phyloP scores from a whole-genome alignment of 2,888 invertebrate genomes.

The Acronicta leporina region DNA sequence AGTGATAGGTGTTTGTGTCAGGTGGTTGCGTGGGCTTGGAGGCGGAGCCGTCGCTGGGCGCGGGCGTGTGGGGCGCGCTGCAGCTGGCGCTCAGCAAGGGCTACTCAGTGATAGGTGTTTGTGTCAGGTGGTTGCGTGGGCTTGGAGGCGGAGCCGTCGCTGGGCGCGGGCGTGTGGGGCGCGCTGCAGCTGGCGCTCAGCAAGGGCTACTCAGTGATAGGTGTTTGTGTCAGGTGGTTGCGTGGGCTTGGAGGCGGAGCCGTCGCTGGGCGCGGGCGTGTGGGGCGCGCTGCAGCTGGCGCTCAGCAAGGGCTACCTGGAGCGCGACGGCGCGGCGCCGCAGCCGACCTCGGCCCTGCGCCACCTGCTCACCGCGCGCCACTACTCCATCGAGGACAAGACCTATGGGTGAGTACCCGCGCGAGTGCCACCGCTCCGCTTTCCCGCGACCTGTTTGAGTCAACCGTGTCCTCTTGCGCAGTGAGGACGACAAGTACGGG shows the following conservation, averaged over 20 bases:
- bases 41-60: conserved; percentile 92
- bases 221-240: neutral
- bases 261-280: conserved; percentile 96
- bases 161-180: conserved; percentile 90
- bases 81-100: conserved; percentile 97
- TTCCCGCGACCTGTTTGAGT: too few species aligned
- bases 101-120: conserved; percentile 91
- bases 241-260: conserved; percentile 95
- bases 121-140: too few species aligned
- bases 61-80: conserved; percentile 93
- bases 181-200: conserved; percentile 97
- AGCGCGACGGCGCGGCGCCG: conserved; percentile 93
- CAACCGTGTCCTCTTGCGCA: neutral
- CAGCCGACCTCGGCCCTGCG: conserved; percentile 74
- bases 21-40: conserved; percentile 86
- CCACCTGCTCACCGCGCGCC: conserved; percentile 62
- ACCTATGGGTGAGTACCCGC: neutral
- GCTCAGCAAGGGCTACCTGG: conserved; percentile 97
- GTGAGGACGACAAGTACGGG: conserved; percentile 56
- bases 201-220: conserved; percentile 95
- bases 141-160: conserved; percentile 94
- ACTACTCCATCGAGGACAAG: conserved; percentile 74
- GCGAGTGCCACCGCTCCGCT: too few species aligned
- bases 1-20: conserved; percentile 63
- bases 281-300: conserved; percentile 97